Conservation (phyloP, 1,140 invertebrate species). For the Bactericera cockerelli region DNA sequence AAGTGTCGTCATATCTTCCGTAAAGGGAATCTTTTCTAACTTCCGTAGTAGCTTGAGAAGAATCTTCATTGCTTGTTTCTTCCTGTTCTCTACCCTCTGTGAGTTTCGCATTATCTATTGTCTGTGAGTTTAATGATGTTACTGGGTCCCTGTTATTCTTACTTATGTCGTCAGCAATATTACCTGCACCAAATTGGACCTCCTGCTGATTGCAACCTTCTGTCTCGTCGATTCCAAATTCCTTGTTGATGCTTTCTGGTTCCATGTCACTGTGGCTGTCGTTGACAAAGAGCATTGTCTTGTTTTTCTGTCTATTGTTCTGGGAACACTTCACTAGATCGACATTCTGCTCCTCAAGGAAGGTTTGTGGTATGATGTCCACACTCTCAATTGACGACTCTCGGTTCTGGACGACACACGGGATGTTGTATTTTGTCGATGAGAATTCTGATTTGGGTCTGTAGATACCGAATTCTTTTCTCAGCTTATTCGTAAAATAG, state of each 20-base stretch:
- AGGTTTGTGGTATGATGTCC: neutral
- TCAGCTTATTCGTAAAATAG: neutral
- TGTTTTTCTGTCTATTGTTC: neutral
- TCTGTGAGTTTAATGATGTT: too few species aligned
- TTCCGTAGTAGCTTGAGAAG: too few species aligned
- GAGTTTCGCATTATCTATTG: too few species aligned
- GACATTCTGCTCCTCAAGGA: neutral
- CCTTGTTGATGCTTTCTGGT: neutral
- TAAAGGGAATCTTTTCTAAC: too few species aligned
- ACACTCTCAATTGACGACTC: neutral
- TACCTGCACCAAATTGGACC: too few species aligned
- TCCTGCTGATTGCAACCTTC: too few species aligned
- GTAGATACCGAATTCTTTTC: slow-evolving; percentile 7
- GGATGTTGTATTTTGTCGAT: neutral
- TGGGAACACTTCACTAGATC: neutral
- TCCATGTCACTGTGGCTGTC: neutral
- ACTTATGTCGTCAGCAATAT: too few species aligned
- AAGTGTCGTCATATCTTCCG: neutral
- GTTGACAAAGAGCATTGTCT: neutral
- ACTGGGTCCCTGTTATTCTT: too few species aligned
- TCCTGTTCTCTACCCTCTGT: too few species aligned
- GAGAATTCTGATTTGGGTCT: slow-evolving; percentile 3
- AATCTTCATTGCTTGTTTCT: too few species aligned
- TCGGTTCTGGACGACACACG: neutral
- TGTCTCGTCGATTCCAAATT: neutral